Evolutionary conservation across 2,113 vertebrate genomes (phyloP).

Genomic region (Sceloporus tristichus): DNA sequence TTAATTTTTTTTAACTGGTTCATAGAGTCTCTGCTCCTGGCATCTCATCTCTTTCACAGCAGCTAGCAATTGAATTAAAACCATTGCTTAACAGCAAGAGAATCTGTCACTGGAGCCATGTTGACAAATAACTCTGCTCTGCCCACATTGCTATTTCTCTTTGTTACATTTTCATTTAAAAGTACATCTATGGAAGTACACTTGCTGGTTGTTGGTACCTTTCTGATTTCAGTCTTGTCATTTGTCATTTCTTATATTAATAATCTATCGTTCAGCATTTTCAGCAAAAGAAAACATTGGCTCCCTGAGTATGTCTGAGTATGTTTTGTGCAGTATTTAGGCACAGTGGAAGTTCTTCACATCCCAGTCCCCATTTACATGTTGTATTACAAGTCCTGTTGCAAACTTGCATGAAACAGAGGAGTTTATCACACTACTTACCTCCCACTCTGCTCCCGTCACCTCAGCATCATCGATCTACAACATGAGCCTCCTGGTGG

Average conservation of each 20-base stretch:
- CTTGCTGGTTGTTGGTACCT: constrained; percentile 47
- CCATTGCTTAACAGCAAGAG: constrained; percentile 71
- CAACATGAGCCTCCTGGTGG: too few species aligned
- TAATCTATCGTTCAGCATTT: background rate
- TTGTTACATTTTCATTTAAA: constrained; percentile 68
- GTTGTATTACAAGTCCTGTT: too few species aligned
- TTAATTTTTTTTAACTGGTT: constrained; percentile 76
- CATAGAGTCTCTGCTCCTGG: constrained; percentile 71
- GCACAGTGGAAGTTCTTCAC: background rate
- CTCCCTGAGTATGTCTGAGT: constrained; percentile 46
- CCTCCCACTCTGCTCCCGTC: too few species aligned
- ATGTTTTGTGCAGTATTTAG: background rate
- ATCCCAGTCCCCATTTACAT: too few species aligned
- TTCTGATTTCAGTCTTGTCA: constrained; percentile 55
- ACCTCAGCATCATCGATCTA: too few species aligned
- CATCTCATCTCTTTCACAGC: constrained; percentile 77
- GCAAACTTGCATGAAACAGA: too few species aligned
- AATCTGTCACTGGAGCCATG: constrained; percentile 72
- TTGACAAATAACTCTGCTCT: constrained; percentile 72
- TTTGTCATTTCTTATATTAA: constrained; percentile 43
- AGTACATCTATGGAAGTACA: constrained; percentile 56
- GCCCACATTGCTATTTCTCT: constrained; percentile 61
- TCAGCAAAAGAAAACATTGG: constrained; percentile 24
- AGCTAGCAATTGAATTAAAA: constrained; percentile 76
- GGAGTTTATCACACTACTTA: too few species aligned